A percentile compares a stretch with the other conserved stretches of the same genome.
Conservation (phyloP, 2,888 invertebrate genomes). For the Ichneumoninae sp. region DNA sequence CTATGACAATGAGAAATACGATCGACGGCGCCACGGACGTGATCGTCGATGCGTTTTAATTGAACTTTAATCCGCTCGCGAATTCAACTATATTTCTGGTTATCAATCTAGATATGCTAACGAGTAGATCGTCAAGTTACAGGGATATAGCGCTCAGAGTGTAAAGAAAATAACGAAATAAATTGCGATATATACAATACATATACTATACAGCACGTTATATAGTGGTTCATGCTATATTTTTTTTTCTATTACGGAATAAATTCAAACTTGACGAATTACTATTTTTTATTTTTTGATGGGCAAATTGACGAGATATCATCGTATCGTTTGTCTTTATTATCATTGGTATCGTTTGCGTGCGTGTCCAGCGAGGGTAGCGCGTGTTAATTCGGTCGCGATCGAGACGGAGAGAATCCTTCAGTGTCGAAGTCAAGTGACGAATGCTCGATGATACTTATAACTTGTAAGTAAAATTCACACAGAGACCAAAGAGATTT, state of each 20-base stretch:
- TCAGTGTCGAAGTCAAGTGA: not conserved
- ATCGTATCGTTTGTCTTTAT: not conserved
- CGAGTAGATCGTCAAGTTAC: slow-evolving; percentile 43
- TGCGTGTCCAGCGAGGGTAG: slow-evolving; percentile 33
- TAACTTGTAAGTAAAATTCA: slow-evolving; percentile 1
- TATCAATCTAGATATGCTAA: slow-evolving; percentile 52
- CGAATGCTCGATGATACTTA: slow-evolving; percentile 22
- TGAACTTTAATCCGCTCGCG: slow-evolving; percentile 47
- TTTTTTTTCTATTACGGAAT: slow-evolving; percentile 8
- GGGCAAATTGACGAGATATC: slow-evolving; percentile 15
- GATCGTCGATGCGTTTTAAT: slow-evolving; percentile 5
- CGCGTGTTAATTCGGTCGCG: slow-evolving; percentile 62
- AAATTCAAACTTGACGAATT: slow-evolving; percentile 19
- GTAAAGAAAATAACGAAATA: slow-evolving; percentile 11
- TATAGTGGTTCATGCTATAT: slow-evolving; percentile 19
- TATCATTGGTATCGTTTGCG: not conserved
- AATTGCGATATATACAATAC: slow-evolving; percentile 19
- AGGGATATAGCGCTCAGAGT: slow-evolving; percentile 1
- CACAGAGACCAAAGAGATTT: slow-evolving; percentile 20
- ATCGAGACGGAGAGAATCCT: slow-evolving; percentile 35
- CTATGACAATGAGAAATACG: slow-evolving; percentile 23
- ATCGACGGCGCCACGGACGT: slow-evolving; percentile 13
- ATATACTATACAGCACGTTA: slow-evolving; percentile 1
- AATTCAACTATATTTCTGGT: slow-evolving; percentile 34
- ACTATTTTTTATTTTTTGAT: not conserved